Evolutionary conservation across 2,113 vertebrate species (phyloP), one percentile per base, ranked within the genome.

Genomic region (Aptenodytes patagonicus): DNA sequence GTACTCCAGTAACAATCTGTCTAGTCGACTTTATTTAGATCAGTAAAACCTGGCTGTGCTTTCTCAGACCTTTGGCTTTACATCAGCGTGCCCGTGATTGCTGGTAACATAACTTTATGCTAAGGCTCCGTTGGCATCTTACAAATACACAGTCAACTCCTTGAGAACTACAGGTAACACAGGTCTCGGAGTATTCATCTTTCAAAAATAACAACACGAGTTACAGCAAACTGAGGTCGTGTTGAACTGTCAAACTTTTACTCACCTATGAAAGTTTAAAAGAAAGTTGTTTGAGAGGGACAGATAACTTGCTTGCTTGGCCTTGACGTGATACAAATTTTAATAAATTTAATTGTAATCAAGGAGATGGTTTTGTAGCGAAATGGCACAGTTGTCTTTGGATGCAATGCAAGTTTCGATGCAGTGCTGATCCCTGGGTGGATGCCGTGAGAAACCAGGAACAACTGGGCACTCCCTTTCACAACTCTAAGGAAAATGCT

Each of bases 61-160:
- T 38, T 47, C 68, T 15, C 40, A 57, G 77, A 11, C 54, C 76
- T 54, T 32, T 65, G 64, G 20, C 17, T 78, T 51, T 36, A 4
- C 55, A 42, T 21, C 54, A 8, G 0, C 3, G 17, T 69, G 34
- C 60, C 57, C 7, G 1, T 7, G 38, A 26, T 7, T 29, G 58
- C 21, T 16, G 40, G 29, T 31, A 36, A 13, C 9, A 5, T 12
- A 55, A 22, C 29, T 28, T 68, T 8, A 34, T 13, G 46, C 25
- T 13, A 2, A 11, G 47, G 66, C 34, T 46, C 25, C 18, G 13
- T 1, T n/a, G 73, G 65, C 42, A 5, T 11, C 69, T 70, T 28
- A 13, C 28, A 26, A 11, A 24, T 4, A 44, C 40, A 4, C 38
- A 11, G 24, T 3, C 42, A 4, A 9, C 5, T 34, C 89, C 72